A percentile compares a stretch with the other conserved stretches of the same genome.
phyloP scores from a whole-genome alignment of 2,113 vertebrate genomes.

The Spea multiplicata region DNA sequence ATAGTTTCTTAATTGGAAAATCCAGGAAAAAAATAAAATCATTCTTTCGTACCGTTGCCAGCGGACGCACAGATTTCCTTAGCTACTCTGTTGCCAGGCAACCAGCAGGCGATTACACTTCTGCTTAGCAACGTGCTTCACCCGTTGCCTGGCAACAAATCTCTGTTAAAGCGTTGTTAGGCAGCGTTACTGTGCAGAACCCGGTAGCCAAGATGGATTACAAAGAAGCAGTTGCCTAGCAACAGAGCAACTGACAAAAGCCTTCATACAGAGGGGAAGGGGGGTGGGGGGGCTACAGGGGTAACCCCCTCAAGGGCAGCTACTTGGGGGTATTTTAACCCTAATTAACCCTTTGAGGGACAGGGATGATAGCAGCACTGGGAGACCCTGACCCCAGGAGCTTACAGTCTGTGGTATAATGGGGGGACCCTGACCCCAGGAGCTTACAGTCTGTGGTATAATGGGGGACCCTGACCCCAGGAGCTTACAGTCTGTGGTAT shows the following conservation, averaged over 20 bases:
- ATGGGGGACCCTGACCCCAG: no score
- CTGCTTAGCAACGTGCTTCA: slow-evolving; percentile 26
- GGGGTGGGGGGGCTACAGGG: no score
- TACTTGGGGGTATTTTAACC: no score
- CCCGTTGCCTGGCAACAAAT: slow-evolving; percentile 10
- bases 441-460: no score
- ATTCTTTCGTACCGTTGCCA: slow-evolving; percentile 26
- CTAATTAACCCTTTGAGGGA: no score
- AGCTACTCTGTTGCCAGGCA: slow-evolving; percentile 35
- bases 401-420: no score
- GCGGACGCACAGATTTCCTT: slow-evolving; percentile 34
- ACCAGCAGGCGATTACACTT: slow-evolving; percentile 32
- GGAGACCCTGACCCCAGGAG: no score
- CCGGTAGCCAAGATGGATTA: background rate
- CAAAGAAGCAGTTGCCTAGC: slow-evolving; percentile 32
- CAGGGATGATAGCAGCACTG: no score
- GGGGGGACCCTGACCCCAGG: no score
- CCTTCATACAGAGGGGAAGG: background rate
- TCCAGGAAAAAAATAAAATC: slow-evolving; percentile 15
- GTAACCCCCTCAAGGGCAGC: no score
- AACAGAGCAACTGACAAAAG: slow-evolving; percentile 1
- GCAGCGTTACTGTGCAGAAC: slow-evolving; percentile 6
- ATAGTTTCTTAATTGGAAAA: slow-evolving; percentile 31
- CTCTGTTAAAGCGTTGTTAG: slow-evolving; percentile 2
- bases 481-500: no score